Evolutionary conservation across 2,113 vertebrate genomes (phyloP).

Genomic region (Vidua macroura): DNA sequence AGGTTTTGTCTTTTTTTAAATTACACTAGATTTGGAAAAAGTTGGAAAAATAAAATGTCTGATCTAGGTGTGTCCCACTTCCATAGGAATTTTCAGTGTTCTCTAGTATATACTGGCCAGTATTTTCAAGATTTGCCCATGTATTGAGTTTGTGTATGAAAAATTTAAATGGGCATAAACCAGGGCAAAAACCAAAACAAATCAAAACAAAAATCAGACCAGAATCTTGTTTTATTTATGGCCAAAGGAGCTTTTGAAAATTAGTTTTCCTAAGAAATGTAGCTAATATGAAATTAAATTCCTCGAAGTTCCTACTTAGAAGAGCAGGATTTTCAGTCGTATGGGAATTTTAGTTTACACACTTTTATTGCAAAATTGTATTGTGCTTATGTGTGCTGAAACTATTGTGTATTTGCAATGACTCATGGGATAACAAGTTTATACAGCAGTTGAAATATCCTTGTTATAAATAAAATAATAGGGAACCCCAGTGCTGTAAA

Average conservation of each 20-base stretch:
- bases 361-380: slow-evolving; percentile 11
- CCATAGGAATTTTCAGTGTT: background rate
- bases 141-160: slow-evolving; percentile 26
- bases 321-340: background rate
- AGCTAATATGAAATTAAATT: background rate
- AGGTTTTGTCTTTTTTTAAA: background rate
- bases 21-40: background rate
- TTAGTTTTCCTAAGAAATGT: background rate
- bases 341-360: background rate
- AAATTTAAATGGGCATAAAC: slow-evolving; percentile 15
- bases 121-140: slow-evolving; percentile 18
- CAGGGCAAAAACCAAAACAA: background rate
- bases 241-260: background rate
- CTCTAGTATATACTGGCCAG: background rate
- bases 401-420: background rate
- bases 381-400: background rate
- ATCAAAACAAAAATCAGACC: background rate
- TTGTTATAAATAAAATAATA: slow-evolving; percentile 14
- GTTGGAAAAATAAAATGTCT: background rate
- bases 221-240: slow-evolving; percentile 23
- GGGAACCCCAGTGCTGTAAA: background rate
- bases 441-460: slow-evolving; percentile 47
- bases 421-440: background rate
- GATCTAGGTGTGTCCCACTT: background rate
- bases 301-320: background rate